Evolutionary conservation across 2,113 vertebrate species (phyloP).

Genomic region (Dinomys branickii): DNA sequence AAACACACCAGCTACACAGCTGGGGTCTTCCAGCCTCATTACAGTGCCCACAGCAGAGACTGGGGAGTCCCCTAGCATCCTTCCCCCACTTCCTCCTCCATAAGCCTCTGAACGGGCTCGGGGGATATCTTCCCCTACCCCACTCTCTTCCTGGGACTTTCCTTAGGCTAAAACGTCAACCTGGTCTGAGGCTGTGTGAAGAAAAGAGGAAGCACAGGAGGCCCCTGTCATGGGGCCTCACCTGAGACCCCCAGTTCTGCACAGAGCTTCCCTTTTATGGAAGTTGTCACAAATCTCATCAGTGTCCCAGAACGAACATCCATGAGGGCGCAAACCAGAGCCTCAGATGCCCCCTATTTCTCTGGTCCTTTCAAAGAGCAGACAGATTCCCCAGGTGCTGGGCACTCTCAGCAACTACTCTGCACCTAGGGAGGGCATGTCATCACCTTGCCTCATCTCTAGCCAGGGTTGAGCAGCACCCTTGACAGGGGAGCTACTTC

Average conservation of each 20-base stretch:
- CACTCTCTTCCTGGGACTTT: neutral
- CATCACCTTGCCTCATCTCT: neutral
- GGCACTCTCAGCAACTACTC: neutral
- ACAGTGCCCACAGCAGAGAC: neutral
- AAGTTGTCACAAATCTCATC: neutral
- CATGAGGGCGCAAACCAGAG: neutral
- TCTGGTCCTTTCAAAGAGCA: neutral
- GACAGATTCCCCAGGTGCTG: neutral
- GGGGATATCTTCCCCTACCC: neutral
- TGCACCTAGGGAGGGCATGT: neutral
- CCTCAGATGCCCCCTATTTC: neutral
- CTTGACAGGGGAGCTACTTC: neutral
- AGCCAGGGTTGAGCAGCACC: neutral
- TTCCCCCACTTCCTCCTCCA: neutral
- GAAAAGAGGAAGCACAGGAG: neutral
- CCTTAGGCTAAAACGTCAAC: conserved; percentile 32
- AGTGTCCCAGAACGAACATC: neutral
- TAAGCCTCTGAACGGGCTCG: neutral
- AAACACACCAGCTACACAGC: neutral
- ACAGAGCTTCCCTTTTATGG: neutral
- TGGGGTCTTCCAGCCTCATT: neutral
- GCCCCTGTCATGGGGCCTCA: neutral
- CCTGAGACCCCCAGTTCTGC: neutral
- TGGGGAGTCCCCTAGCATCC: neutral
- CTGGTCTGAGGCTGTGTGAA: neutral